Evolutionary conservation across 2,888 invertebrate genomes (phyloP), one percentile per base, ranked within the genome.

Genomic region (Orchesellides sinensis): DNA sequence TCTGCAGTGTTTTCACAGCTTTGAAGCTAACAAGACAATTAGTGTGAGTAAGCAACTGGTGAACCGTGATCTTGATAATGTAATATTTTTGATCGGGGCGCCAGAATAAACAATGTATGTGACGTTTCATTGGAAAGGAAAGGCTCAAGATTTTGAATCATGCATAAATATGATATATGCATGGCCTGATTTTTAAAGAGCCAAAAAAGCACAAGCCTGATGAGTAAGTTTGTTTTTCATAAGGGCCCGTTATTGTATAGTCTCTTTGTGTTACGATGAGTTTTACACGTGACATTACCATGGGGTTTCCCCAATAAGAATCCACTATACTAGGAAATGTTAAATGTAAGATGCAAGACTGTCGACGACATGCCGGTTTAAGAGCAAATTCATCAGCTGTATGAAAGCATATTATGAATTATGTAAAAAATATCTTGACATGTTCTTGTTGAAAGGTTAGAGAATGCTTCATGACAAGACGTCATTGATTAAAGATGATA

Each of bases 231-330:
- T 52, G 19, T 32, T 52, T 47, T 25, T 47, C 8, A 49, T 59
- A 72, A 59, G 59, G 59, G 12, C 59, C 14, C 59, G 59, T 72
- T 72, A 59, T 68, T 70, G 5, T n/a, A n/a, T n/a, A n/a, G n/a
- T n/a, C n/a, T n/a, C n/a, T n/a, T n/a, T n/a, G n/a, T n/a, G n/a
- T n/a, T n/a, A n/a, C n/a, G n/a, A n/a, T n/a, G n/a, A n/a, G n/a
- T n/a, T n/a, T n/a, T n/a, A n/a, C n/a, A n/a, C n/a, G n/a, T n/a
- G n/a, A n/a, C n/a, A n/a, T n/a, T n/a, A 61, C 69, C 61, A 79
- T 72, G 79, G 79, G 79, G 65, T 79, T 79, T 79, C 79, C 79
- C 70, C 14, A 79, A 61, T 54, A 59, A 59, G 56, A 40, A 65
- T 70, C 47, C 61, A 56, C 59, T 68, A 47, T 79, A 79, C 79